Base-by-base conservation (phyloP, 2,797 vertebrate species). In the Nyctibius grandis region DNA sequence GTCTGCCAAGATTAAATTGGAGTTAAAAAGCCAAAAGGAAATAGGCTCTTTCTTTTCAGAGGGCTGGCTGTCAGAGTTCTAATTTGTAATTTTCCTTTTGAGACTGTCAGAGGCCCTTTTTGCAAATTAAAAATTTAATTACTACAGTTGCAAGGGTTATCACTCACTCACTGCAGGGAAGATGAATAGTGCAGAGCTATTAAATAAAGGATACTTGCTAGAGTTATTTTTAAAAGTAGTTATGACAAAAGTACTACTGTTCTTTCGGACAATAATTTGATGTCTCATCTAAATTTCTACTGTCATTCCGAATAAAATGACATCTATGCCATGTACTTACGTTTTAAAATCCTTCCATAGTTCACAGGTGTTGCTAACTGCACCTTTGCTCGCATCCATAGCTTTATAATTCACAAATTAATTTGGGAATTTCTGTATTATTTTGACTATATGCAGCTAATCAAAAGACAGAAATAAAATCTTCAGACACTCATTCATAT, bases 71-170 rank as follows among this genome's bases (percentile, higher is more conserved):
- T 88, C 82, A 95, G 65, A 86, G 31, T 84, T 93, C 48, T 90
- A 91, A 84, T 95, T 90, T 92, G 53, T 82, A 96, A 82, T 77
- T 96, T 88, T 92, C 53, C 45, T 94, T 96, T 85, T 74, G 42
- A 95, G 84, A 94, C 44, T 91, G 64, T 91, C 91, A 97, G 61
- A 75, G 48, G 40, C 42, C 45, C 25, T 96, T 89, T 94, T 48
- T 88, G 44, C 47, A 59, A 88, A 44, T 89, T 89, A 93, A 75
- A 86, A 76, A 61, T 89, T 97, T 97, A 96, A 97, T 97, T 96
- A 94, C 75, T 85, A 34, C 21, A 61, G 78, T 91, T 89, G 5
- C 57, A 81, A 83, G 79, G 91, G 93, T 96, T 88, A 94, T 75
- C 73, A 85, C 44, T 96, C 81, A 89, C 40, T 91, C 83, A 97